Evolutionary conservation across 2,888 invertebrate genomes (phyloP), one percentile per base, ranked within the genome.

Genomic region (Steinernema hermaphroditum): DNA sequence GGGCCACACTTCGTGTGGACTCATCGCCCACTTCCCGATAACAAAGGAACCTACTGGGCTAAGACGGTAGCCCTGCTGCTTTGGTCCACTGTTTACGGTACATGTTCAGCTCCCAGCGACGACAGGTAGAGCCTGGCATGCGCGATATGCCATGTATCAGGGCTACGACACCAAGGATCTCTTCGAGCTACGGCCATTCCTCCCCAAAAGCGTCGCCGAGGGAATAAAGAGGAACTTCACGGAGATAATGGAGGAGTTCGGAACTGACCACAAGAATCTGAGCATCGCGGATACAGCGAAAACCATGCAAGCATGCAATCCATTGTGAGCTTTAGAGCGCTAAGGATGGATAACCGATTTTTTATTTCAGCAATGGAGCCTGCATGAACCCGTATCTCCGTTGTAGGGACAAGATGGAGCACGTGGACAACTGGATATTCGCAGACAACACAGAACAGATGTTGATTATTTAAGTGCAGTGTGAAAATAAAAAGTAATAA

Each of bases 281-380:
- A 19, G 9, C n/a, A 46, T 19, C 4, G 9, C 46, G 46, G 46
- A 4, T 2, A 46, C 46, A 4, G 6, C 46, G 46, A 4, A 46
- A 46, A 19, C 16, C n/a, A 46, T 46, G 46, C 46, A 46, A 46
- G 46, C 16, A 4, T 46, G 46, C 46, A 46, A 46, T 16, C 46
- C 46, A 46, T 46, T 19, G 46, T 46, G 46, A 19, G 46, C 46
- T 46, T 46, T n/a, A 46, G 46, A 46, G n/a, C n/a, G n/a, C n/a
- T n/a, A 46, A 46, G 6, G 6, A 19, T 2, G 22, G 9, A 46
- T 46, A 16, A 46, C 4, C 4, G 46, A 16, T 16, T 4, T 16
- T 6, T n/a, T 46, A 4, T 46, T 46, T 46, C 22, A 16, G 22
- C n/a, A 46, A n/a, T 16, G 16, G n/a, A 16, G 43, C 43, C 43